A percentile compares a stretch with the other conserved stretches of the same genome.
Evolutionary conservation across 2,888 invertebrate species (phyloP).

Genomic region (Ariolimax columbianus): DNA sequence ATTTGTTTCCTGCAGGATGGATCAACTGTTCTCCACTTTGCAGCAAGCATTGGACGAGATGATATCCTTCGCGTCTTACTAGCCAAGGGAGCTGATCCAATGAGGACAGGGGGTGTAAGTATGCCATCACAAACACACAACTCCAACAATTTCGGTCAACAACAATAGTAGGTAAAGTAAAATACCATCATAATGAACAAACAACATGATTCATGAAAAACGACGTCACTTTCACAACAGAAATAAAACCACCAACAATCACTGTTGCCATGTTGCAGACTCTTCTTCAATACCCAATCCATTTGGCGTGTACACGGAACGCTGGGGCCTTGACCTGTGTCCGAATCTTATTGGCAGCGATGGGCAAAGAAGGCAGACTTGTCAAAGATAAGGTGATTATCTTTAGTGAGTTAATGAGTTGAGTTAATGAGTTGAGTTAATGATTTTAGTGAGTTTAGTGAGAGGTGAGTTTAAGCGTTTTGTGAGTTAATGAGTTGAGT

Average conservation of each 20-base stretch:
- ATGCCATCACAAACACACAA: too few species aligned
- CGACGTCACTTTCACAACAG: too few species aligned
- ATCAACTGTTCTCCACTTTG: constrained; percentile 95
- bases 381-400: constrained; percentile 91
- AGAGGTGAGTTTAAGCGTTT: too few species aligned
- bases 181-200: too few species aligned
- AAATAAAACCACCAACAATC: too few species aligned
- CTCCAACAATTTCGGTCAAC: too few species aligned
- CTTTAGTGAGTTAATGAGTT: too few species aligned
- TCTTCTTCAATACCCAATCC: constrained; percentile 94
- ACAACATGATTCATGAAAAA: too few species aligned
- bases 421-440: too few species aligned
- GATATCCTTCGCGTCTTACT: constrained; percentile 94
- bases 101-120: constrained; percentile 94
- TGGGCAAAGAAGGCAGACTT: constrained; percentile 92
- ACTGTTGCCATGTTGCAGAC: constrained; percentile 83
- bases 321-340: constrained; percentile 95
- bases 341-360: constrained; percentile 90
- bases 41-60: constrained; percentile 95
- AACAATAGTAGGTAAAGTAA: too few species aligned
- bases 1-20: constrained; percentile 86
- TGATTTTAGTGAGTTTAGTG: too few species aligned
- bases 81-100: constrained; percentile 92
- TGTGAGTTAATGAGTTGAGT: too few species aligned
- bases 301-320: constrained; percentile 94